These are phyloP conservation scores for Epinephelus malabaricus DNA, from an alignment of 2,797 vertebrate genomes.

Conservation along the genomic window DNA sequence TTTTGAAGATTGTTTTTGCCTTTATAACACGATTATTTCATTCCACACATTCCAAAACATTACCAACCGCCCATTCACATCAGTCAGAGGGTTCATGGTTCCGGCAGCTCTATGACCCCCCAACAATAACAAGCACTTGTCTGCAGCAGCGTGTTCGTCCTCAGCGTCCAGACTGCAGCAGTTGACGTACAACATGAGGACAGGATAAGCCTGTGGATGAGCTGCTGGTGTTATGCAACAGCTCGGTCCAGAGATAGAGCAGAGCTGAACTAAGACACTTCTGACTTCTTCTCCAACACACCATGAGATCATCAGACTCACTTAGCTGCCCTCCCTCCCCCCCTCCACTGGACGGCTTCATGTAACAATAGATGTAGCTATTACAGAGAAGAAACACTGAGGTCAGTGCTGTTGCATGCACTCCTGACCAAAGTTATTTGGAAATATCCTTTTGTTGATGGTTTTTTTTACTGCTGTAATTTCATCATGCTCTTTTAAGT, in stretches of 20 bases:
- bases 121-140: background rate
- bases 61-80: background rate
- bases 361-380: slow-evolving; percentile 37
- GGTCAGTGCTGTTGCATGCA: background rate
- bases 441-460: slow-evolving; percentile 15
- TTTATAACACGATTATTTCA: background rate
- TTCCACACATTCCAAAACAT: background rate
- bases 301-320: slow-evolving; percentile 59
- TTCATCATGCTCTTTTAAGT: slow-evolving; percentile 31
- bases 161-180: slow-evolving; percentile 18
- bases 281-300: slow-evolving; percentile 52
- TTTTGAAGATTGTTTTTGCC: background rate
- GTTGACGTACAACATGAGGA: slow-evolving; percentile 55
- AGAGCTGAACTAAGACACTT: slow-evolving; percentile 65
- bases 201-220: slow-evolving; percentile 62
- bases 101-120: background rate
- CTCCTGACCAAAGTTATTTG: slow-evolving; percentile 1
- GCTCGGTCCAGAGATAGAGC: slow-evolving; percentile 68
- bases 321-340: slow-evolving; percentile 3
- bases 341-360: slow-evolving; percentile 2
- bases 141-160: background rate
- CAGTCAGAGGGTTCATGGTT: slow-evolving; percentile 26
- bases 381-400: background rate
- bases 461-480: slow-evolving; percentile 7
- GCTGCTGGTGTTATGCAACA: slow-evolving; percentile 70